Base-by-base conservation (phyloP, 2,797 vertebrate genomes). In the Mus minutoides region DNA sequence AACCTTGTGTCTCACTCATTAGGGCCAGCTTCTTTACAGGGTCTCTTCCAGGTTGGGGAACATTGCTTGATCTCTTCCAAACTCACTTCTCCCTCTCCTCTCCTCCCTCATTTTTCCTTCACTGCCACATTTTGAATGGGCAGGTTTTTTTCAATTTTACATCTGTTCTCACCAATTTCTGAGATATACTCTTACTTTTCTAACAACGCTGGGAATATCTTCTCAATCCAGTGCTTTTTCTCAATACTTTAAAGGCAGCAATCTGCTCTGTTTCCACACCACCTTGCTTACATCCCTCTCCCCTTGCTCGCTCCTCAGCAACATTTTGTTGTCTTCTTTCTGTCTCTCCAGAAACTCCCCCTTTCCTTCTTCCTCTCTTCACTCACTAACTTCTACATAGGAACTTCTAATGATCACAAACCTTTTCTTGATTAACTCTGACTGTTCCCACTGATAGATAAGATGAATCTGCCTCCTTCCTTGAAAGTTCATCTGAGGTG, bases 221-320 rank as follows among this genome's bases (percentile, higher is more conserved):
- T 91, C 40, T 91, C 56, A 78, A 75, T 76, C 89, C 49, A 43
- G 14, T 54, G 52, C 12, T 54, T 3, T 5, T 78, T 13, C 31
- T 60, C n/a, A 17, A 62, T 83, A 46, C 82, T 79, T 82, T 84
- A 87, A 73, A 86, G 78, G 92, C 14, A 78, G 92, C 14, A 75
- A 67, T 31, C 2, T 60, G 31, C n/a, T 86, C 29, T 84, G 31
- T 49, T 93, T 54, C 90, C 3, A 73, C 12, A 9, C 37, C 19
- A 2, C 79, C 90, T 89, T 75, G 78, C 52, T 60, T 82, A 56
- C 3, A 75, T 7, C 6, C 19, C 1, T 24, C 10, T 90, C 31
- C 14, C 21, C 16, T 52, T n/a, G n/a, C n/a, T n/a, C 58, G 10
- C 31, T 91, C 84, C 60, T 37, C 46, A 75, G 6, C 5, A 37